phyloP scores from a whole-genome alignment of 1,140 invertebrate genomes.

The Trigoniulus corallinus region DNA sequence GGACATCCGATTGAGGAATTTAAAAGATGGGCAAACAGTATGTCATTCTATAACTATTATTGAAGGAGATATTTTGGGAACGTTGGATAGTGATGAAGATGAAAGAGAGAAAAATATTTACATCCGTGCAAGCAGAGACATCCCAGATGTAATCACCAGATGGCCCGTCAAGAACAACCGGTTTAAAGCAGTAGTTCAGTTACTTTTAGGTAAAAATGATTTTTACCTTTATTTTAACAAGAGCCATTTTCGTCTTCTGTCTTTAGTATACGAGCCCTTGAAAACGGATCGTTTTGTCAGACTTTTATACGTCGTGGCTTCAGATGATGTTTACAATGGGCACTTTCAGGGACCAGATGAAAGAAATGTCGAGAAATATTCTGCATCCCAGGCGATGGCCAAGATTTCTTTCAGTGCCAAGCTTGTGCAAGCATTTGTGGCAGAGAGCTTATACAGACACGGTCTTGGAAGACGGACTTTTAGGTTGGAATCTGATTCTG shows the following conservation, averaged over 20 bases:
- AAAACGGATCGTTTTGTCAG: neutral
- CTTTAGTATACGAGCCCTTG: neutral
- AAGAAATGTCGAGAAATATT: conserved; percentile 46
- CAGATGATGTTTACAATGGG: conserved; percentile 37
- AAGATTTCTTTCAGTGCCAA: conserved; percentile 59
- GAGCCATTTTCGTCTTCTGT: neutral
- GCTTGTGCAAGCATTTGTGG: conserved; percentile 67
- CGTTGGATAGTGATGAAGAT: neutral
- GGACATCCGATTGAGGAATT: neutral
- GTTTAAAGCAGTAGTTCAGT: neutral
- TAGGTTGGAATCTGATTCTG: conserved; percentile 36
- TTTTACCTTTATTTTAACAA: neutral
- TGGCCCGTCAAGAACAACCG: neutral
- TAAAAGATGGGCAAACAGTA: neutral
- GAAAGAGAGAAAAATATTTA: neutral
- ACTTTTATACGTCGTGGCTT: neutral
- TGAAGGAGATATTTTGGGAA: neutral
- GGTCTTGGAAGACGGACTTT: conserved; percentile 66
- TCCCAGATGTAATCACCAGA: neutral
- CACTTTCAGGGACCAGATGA: conserved; percentile 56
- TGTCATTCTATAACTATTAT: neutral
- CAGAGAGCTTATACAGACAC: conserved; percentile 70
- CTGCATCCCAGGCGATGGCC: conserved; percentile 50
- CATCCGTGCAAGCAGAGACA: neutral
- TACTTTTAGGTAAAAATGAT: neutral